Conservation (phyloP, 2,797 vertebrate species). For the Channa striata region DNA sequence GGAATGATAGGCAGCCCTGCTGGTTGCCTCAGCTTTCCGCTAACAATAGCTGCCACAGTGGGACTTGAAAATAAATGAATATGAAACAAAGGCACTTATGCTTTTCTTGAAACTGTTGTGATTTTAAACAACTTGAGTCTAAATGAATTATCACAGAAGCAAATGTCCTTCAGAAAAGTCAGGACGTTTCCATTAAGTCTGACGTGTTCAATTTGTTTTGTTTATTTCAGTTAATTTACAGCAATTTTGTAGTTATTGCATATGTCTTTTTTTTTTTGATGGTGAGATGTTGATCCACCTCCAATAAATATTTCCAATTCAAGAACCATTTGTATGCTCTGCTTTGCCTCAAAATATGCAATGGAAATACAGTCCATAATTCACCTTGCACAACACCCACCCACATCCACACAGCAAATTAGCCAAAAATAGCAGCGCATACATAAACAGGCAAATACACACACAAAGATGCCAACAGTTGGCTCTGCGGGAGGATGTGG, state of each 20-base stretch:
- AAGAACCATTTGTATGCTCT: background rate
- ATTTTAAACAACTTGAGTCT: background rate
- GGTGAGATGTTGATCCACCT: background rate
- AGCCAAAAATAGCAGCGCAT: constrained; percentile 10
- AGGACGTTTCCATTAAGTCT: background rate
- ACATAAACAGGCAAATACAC: constrained; percentile 17
- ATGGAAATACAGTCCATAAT: constrained; percentile 6
- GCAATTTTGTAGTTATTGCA: constrained; percentile 1
- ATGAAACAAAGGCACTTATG: constrained; percentile 3
- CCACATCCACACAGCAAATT: constrained; percentile 3
- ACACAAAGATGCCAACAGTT: background rate
- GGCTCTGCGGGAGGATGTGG: background rate
- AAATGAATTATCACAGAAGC: constrained; percentile 6
- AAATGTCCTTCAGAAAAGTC: background rate
- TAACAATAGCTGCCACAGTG: constrained; percentile 15
- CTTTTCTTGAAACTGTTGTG: constrained; percentile 1
- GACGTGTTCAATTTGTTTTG: background rate
- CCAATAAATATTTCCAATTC: background rate
- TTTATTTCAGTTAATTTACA: background rate
- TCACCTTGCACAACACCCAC: background rate
- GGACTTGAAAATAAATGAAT: background rate
- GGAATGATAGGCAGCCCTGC: constrained; percentile 9
- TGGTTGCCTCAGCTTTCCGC: constrained; percentile 22
- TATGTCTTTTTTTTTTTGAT: background rate
- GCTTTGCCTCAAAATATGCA: constrained; percentile 1